Evolutionary conservation across 2,113 vertebrate species (phyloP), one percentile per base, ranked within the genome.

Genomic region (Takifugu flavidus): DNA sequence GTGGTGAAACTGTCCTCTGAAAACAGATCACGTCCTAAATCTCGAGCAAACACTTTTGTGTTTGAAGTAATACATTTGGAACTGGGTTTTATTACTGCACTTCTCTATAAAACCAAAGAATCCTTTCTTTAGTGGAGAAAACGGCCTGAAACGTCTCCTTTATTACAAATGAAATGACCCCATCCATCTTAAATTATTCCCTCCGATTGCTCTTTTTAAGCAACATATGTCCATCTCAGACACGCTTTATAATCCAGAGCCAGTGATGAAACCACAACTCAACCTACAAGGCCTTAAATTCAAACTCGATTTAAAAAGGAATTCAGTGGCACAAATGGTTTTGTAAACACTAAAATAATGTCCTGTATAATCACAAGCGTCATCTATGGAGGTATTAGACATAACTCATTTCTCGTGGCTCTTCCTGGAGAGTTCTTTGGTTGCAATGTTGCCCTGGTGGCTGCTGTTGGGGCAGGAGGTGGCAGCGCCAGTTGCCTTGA

Each of bases 401-500:
- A 39, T 55, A 25, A 3, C n/a, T 47, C 2, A 3, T 49, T 13
- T 20, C 47, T 49, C 47, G 15, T 20, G 8, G 45, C 45, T 14
- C 6, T 13, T 8, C 42, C 20, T 14, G 5, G 58, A 56, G 43
- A 5, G 3, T 56, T 62, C 49, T 62, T 45, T 67, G 70, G 64
- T 70, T 72, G 62, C 25, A 67, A 28, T 20, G 51, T 13, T 51
- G 13, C 27, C 54, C 61, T 26, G 67, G n/a, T 45, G 59, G 65
- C 54, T 68, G 74, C 64, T 74, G 71, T 42, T 6, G 43, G 78
- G 70, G 11, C 3, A 34, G 60, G 62, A 80, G 27, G n/a, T 61
- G 65, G 72, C 63, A 59, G 73, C 64, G 74, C 83, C 86, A 74
- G 84, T 89, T 88, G 70, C 86, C 78, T 82, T 80, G 61, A 74